phyloP scores from a whole-genome alignment of 2,113 vertebrate genomes.

The Thomomys bottae region DNA sequence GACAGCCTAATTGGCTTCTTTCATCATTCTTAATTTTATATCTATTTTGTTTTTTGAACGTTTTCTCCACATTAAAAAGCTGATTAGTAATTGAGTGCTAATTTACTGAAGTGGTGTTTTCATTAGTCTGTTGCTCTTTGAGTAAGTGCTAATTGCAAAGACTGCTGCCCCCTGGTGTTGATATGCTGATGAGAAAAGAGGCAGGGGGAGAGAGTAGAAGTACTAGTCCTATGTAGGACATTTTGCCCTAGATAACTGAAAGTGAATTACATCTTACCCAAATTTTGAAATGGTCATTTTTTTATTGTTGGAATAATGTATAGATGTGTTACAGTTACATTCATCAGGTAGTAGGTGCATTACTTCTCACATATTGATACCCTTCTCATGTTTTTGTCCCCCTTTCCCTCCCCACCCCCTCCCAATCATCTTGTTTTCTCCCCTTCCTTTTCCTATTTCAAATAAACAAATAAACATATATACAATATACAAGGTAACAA shows the following conservation, averaged over 20 bases:
- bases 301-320: no score
- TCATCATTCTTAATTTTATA: conserved; percentile 27
- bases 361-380: no score
- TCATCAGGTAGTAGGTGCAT: no score
- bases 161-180: conserved; percentile 76
- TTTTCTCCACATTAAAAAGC: not conserved
- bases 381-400: no score
- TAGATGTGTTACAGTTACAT: no score
- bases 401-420: no score
- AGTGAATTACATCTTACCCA: conserved; percentile 6
- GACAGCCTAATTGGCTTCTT: conserved; percentile 9
- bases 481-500: no score
- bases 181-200: conserved; percentile 1
- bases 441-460: no score
- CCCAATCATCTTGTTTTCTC: no score
- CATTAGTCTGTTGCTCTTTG: not conserved
- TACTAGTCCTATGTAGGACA: not conserved
- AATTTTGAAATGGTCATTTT: conserved; percentile 21
- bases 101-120: conserved; percentile 54
- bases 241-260: conserved; percentile 47
- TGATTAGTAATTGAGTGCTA: conserved; percentile 37
- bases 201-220: not conserved
- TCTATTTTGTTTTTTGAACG: conserved; percentile 7
- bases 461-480: no score
- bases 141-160: conserved; percentile 52